Evolutionary conservation across 2,113 vertebrate species (phyloP).

Genomic region (Otis tarda): DNA sequence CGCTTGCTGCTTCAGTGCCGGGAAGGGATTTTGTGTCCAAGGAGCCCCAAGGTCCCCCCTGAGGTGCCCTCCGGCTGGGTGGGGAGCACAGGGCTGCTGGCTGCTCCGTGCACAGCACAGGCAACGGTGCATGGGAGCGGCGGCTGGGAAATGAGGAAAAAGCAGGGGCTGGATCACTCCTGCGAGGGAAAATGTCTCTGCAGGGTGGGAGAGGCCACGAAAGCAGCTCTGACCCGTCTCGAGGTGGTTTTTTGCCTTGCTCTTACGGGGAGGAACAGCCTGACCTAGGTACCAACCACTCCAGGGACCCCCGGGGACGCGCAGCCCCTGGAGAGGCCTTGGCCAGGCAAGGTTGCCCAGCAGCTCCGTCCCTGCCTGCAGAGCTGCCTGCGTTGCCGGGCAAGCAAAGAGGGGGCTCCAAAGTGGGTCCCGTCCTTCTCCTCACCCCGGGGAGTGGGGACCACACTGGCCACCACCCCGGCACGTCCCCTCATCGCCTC

Average conservation of each 20-base stretch:
- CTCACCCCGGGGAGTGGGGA: accelerated
- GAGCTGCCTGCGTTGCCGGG: background rate
- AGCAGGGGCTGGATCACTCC: background rate
- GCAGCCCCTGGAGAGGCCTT: background rate
- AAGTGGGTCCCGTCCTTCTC: accelerated
- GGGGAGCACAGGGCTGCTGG: background rate
- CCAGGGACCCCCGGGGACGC: background rate
- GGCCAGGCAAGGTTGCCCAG: background rate
- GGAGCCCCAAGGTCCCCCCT: accelerated
- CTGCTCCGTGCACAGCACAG: accelerated
- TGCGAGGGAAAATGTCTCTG: background rate
- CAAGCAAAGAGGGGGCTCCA: background rate
- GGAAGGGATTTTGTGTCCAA: background rate
- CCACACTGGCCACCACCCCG: accelerated
- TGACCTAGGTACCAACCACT: accelerated
- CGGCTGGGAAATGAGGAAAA: background rate
- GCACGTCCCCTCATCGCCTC: background rate
- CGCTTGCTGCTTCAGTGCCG: background rate
- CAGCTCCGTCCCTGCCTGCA: background rate
- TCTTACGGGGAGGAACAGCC: background rate
- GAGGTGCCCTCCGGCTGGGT: background rate
- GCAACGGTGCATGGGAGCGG: background rate
- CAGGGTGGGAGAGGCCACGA: background rate
- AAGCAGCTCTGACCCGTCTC: accelerated
- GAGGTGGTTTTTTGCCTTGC: background rate